Percentiles rank a stretch among this genome's conserved stretches.
Conservation (phyloP, 1,140 invertebrate species). For the Eupristina koningsbergeri region DNA sequence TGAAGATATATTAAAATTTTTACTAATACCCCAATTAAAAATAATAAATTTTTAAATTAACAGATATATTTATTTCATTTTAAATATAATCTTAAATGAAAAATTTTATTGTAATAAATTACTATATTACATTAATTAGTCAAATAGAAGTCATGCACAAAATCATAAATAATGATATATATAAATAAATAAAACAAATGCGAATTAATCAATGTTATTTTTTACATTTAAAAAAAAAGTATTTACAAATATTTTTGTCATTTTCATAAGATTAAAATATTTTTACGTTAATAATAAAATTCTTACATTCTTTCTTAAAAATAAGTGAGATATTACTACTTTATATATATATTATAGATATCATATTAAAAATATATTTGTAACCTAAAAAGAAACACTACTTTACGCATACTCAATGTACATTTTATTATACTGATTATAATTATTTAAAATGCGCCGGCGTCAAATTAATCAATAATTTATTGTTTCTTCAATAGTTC, state of each 20-base stretch:
- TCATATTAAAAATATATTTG: neutral
- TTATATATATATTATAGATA: conserved; percentile 15
- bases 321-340: neutral
- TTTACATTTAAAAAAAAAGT: neutral
- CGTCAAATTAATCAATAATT: conserved; percentile 17
- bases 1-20: too few relatives aligned
- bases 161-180: too few relatives aligned
- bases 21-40: too few relatives aligned
- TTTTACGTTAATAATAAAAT: neutral
- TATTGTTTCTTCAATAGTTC: neutral
- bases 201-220: too few relatives aligned
- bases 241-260: neutral
- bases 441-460: neutral
- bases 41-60: too few relatives aligned
- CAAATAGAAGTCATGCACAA: too few relatives aligned
- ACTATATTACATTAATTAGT: too few relatives aligned
- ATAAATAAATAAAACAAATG: too few relatives aligned
- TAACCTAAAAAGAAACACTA: conserved; percentile 11
- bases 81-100: too few relatives aligned
- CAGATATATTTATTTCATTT: too few relatives aligned
- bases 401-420: conserved; percentile 13
- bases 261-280: neutral
- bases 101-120: too few relatives aligned
- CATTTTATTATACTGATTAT: neutral
- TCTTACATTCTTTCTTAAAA: neutral